Evolutionary conservation across 2,888 invertebrate genomes (phyloP), one percentile per base, ranked within the genome.

Genomic region (Trichopria drosophilae): DNA sequence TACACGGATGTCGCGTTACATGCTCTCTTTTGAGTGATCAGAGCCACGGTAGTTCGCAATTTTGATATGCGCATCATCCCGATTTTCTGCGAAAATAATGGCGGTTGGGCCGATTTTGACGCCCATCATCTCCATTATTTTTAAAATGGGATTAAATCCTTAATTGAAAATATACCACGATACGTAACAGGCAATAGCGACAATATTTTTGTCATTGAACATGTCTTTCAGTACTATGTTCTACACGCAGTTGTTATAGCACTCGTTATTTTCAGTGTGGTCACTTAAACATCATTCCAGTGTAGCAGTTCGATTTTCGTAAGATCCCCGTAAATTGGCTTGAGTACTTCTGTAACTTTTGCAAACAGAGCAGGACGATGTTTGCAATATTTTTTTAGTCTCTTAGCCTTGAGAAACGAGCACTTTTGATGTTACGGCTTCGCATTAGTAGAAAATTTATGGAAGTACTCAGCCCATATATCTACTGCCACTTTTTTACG

Each of bases 401-500:
- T 48, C 28, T 54, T 51, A 26, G 40, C 28, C 34, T 37, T 51
- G 26, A 13, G 18, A 29, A 34, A 26, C 40, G 53, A 40, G 5
- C 10, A 4, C 7, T 10, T 5, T 4, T 54, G 32, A 39, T 60
- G 58, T 51, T 56, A 58, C 37, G 57, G 58, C 19, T 61, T 60
- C 32, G 24, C 32, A 45, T 57, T 56, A 5, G 57, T 57, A 42
- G 57, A 60, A 32, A 47, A 49, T 29, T 50, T 52, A 39, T 60
- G 58, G 28, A 51, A 58, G 36, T 32, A 58, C 24, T 45, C 52
- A 19, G 57, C 53, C 55, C 58, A 58, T 32, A 60, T 57, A 36
- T 55, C 59, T 20, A 39, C 55, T 9, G 42, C 29, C 57, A 59
- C 57, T 7, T 47, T 40, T 51, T 57, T 53, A 4, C 55, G 22